These are phyloP conservation scores for Acanthochromis polyacanthus DNA, from an alignment of 2,113 vertebrate genomes.

Conservation along the genomic window DNA sequence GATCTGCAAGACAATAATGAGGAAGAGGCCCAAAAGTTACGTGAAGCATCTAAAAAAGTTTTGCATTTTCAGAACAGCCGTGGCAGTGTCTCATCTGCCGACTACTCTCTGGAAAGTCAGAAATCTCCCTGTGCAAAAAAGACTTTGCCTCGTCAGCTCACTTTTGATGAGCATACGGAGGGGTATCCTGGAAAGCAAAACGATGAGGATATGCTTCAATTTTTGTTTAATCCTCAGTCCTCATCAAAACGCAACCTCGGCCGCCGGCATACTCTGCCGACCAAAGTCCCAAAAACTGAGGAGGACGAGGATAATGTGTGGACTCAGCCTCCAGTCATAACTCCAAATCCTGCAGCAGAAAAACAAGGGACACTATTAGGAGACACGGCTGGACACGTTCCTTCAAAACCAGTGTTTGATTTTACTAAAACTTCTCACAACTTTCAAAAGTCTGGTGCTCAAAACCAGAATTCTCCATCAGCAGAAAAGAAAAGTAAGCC, in stretches of 20 bases:
- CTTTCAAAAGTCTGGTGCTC: slow-evolving; percentile 8
- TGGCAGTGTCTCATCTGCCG: slow-evolving; percentile 76
- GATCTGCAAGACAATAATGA: slow-evolving; percentile 72
- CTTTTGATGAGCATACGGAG: slow-evolving; percentile 68
- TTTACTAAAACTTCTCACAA: slow-evolving; percentile 42
- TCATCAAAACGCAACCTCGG: slow-evolving; percentile 41
- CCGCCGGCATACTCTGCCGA: slow-evolving; percentile 78
- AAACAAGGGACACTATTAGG: slow-evolving; percentile 45
- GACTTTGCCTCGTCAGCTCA: slow-evolving; percentile 48
- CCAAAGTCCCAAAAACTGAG: slow-evolving; percentile 41
- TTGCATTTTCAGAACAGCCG: slow-evolving; percentile 78
- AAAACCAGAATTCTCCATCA: slow-evolving; percentile 25
- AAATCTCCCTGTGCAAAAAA: slow-evolving; percentile 50
- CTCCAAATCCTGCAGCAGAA: slow-evolving; percentile 29
- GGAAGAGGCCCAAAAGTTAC: slow-evolving; percentile 80
- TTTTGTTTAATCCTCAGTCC: slow-evolving; percentile 46
- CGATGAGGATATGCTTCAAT: slow-evolving; percentile 61
- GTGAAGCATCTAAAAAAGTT: slow-evolving; percentile 82
- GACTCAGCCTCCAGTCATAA: slow-evolving; percentile 13
- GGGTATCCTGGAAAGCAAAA: slow-evolving; percentile 50
- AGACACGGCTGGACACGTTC: slow-evolving; percentile 28
- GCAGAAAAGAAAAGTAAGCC: slow-evolving; percentile 44
- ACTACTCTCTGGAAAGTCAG: slow-evolving; percentile 62
- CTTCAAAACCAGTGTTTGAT: slow-evolving; percentile 48
- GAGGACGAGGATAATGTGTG: slow-evolving; percentile 50